phyloP scores from a whole-genome alignment of 2,888 invertebrate species.

The Andrena haemorrhoa region DNA sequence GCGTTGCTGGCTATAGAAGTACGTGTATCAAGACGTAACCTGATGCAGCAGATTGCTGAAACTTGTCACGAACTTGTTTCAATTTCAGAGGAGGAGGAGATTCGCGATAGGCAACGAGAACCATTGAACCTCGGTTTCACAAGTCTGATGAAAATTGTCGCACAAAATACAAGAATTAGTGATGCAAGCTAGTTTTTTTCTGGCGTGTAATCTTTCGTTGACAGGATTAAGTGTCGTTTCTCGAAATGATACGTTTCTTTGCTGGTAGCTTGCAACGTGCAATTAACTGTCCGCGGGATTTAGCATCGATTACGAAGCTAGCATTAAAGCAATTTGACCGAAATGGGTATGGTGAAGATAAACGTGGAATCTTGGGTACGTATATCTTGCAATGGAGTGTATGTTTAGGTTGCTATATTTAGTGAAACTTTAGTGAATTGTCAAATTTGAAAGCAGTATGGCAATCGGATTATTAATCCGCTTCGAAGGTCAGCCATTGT shows the following conservation, averaged over 20 bases:
- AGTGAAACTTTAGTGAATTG: background rate
- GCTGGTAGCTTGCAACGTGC: background rate
- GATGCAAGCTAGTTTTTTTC: too few species aligned
- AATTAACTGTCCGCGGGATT: background rate
- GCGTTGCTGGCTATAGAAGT: background rate
- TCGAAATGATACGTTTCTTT: background rate
- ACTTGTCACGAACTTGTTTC: too few species aligned
- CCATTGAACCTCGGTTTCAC: too few species aligned
- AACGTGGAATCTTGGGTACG: background rate
- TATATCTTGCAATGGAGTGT: too few species aligned
- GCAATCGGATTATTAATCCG: background rate
- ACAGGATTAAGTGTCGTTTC: background rate
- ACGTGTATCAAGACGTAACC: too few species aligned
- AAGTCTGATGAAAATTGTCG: too few species aligned
- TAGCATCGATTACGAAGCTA: background rate
- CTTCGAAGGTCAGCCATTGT: too few species aligned
- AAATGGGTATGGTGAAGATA: slow-evolving; percentile 1
- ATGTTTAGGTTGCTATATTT: too few species aligned
- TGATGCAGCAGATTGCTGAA: too few species aligned
- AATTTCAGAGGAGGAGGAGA: too few species aligned
- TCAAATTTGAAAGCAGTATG: background rate
- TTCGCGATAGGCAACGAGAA: too few species aligned
- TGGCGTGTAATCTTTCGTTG: background rate
- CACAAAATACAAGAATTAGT: too few species aligned
- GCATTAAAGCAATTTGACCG: slow-evolving; percentile 5